A percentile compares a stretch with the other conserved stretches of the same genome.
These are phyloP conservation scores for Cisticola juncidis DNA, from an alignment of 2,113 vertebrate species.

Conservation along the genomic window DNA sequence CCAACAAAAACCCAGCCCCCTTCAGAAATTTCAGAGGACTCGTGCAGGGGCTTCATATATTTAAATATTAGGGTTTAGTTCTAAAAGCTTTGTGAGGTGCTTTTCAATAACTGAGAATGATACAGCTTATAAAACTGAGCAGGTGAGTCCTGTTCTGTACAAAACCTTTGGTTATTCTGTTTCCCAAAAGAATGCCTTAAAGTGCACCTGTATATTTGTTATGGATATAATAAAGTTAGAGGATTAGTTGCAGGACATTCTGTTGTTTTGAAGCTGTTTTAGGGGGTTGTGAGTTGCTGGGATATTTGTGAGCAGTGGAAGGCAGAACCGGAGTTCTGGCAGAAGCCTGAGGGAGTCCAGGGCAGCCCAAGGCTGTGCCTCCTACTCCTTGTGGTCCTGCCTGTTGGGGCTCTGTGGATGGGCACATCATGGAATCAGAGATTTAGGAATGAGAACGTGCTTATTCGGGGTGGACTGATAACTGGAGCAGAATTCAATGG, in stretches of 20 bases:
- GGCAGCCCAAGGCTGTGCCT: background rate
- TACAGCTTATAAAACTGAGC: background rate
- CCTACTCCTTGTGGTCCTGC: background rate
- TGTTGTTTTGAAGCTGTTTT: background rate
- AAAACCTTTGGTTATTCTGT: background rate
- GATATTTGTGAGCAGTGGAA: background rate
- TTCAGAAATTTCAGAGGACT: background rate
- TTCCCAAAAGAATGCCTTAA: background rate
- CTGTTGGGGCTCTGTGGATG: background rate
- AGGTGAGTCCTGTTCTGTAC: background rate
- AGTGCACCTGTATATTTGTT: background rate
- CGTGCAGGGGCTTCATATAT: background rate
- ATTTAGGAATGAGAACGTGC: rapidly evolving
- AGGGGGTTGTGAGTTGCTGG: background rate
- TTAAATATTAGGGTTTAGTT: background rate
- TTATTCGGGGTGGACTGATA: background rate
- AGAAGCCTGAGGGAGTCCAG: background rate
- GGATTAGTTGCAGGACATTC: background rate
- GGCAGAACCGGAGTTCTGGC: background rate
- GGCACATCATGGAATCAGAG: no score
- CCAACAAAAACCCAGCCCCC: background rate
- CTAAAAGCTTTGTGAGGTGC: background rate
- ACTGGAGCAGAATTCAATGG: background rate
- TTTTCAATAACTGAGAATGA: background rate
- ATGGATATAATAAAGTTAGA: background rate